A percentile compares a stretch with the other conserved stretches of the same genome.
phyloP scores from a whole-genome alignment of 30 jellyfish, hydroid and myxozoan genomes.

The Aurelia aurita region DNA sequence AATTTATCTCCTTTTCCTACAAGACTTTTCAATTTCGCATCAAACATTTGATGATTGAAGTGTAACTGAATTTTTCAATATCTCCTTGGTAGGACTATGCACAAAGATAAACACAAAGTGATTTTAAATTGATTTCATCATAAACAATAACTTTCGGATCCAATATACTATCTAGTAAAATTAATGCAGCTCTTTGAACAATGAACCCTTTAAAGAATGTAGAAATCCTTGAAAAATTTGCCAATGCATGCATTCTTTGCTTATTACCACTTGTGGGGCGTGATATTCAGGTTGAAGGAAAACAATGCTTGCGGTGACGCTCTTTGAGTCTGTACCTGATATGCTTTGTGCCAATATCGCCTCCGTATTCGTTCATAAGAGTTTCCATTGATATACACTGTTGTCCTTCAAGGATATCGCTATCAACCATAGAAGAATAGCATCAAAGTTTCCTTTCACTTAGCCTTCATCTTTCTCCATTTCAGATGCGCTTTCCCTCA shows the following conservation, averaged over 20 bases:
- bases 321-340: conserved; percentile 35
- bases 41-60: too few relatives aligned
- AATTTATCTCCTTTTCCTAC: too few relatives aligned
- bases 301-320: conserved; percentile 13
- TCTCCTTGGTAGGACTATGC: too few relatives aligned
- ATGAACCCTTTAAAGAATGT: background rate
- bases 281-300: conserved; percentile 33
- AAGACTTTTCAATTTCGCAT: too few relatives aligned
- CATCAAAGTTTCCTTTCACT: conserved; percentile 30
- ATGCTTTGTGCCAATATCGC: conserved; percentile 28
- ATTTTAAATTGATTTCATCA: too few relatives aligned
- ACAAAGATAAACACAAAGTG: too few relatives aligned
- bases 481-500: conserved; percentile 10
- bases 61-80: too few relatives aligned
- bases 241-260: conserved; percentile 42
- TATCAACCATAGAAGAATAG: conserved; percentile 26
- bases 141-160: too few relatives aligned
- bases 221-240: background rate
- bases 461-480: background rate
- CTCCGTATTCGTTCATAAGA: conserved; percentile 27
- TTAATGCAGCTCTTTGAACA: background rate
- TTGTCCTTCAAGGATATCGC: conserved; percentile 34
- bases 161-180: too few relatives aligned
- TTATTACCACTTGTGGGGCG: conserved; percentile 28
- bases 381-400: conserved; percentile 67